Evolutionary conservation across 2,888 invertebrate genomes (phyloP).

Genomic region (Steinernema scapterisci): DNA sequence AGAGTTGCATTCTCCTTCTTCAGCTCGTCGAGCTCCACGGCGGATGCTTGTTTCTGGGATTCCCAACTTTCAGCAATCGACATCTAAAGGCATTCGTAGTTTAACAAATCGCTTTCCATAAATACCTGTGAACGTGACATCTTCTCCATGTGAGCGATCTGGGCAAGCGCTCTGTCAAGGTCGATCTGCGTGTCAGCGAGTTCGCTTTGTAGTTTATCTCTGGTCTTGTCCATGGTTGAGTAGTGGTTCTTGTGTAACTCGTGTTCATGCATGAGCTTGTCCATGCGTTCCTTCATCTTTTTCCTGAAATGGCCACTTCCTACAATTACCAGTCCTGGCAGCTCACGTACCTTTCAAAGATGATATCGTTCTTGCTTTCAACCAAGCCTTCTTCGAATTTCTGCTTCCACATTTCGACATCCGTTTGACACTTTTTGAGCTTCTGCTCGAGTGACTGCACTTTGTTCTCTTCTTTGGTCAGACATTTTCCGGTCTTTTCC

Average conservation of each 20-base stretch:
- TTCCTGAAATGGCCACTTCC: constrained; percentile 47
- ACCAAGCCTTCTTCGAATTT: constrained; percentile 52
- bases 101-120: background rate
- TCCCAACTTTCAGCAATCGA: constrained; percentile 59
- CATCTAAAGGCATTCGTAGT: constrained; percentile 40
- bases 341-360: constrained; percentile 46
- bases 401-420: constrained; percentile 55
- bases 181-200: constrained; percentile 49
- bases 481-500: constrained; percentile 45
- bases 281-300: constrained; percentile 51
- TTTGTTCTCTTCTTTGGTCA: constrained; percentile 40
- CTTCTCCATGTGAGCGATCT: constrained; percentile 54
- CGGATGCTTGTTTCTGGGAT: constrained; percentile 50
- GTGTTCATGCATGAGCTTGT: constrained; percentile 51
- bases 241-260: constrained; percentile 49
- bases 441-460: background rate
- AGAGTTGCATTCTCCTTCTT: constrained; percentile 61
- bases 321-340: background rate
- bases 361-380: constrained; percentile 55
- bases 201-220: constrained; percentile 51
- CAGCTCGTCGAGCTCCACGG: constrained; percentile 54
- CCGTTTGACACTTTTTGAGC: constrained; percentile 46
- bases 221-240: constrained; percentile 47
- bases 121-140: constrained; percentile 55
- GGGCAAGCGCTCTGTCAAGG: constrained; percentile 54